Evolutionary conservation across 2,113 vertebrate species (phyloP), one percentile per base, ranked within the genome.

Genomic region (Lepisosteus osseus): DNA sequence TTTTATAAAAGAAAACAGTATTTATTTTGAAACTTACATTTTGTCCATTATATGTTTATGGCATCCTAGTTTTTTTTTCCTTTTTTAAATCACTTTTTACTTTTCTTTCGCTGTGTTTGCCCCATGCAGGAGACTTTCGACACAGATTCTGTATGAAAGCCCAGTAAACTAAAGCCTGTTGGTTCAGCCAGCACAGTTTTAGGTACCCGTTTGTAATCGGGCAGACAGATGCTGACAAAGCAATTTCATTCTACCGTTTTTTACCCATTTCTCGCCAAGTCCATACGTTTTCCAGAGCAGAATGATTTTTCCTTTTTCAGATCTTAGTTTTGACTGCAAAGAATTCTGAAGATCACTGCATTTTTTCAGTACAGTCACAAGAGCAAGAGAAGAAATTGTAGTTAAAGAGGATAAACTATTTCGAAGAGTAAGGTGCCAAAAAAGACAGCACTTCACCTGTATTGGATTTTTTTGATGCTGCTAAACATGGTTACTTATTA

Each of bases 1-100:
- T 74, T 74, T 63, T 69, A 79, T 74, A 76, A 80, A 77, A 82
- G 82, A 77, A 84, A 83, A 83, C 57, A 68, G 67, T 91, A 90
- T 91, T 90, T 92, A 89, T 90, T 92, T 91, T 90, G 79, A 83
- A 85, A 83, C 83, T 74, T 87, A 70, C 79, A 82, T 82, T 81
- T 68, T 83, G 80, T 81, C 75, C 70, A 72, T 79, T 79, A 43
- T 85, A 51, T 74, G 65, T 77, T 85, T 80, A 51, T 80, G 72
- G 72, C 79, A 78, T 78, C 76, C 76, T 80, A 77, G 72, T 85
- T 79, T 84, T 84, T 82, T 73, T 73, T 44, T 71, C 76, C 71
- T 71, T 81, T 79, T 74, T 70, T 67, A 76, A 51, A n/a, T 41
- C 29, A 56, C 66, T 80, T 79, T 70, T 63, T 51, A 9, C 12